Conservation (phyloP, 1,140 invertebrate species). For the Doryteuthis pealeii region DNA sequence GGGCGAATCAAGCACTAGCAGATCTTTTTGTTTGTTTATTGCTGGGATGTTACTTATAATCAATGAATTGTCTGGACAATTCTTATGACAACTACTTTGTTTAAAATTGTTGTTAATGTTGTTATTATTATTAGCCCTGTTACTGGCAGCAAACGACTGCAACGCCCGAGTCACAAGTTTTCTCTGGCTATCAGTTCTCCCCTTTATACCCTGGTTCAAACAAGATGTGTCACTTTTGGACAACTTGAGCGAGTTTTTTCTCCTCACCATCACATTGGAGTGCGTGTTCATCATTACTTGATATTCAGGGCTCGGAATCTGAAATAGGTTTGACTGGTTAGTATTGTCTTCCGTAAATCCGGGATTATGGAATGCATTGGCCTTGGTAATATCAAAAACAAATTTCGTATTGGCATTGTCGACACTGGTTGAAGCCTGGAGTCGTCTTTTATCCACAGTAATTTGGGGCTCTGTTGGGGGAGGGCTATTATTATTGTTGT, state of each 20-base stretch:
- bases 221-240: not conserved
- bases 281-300: slow-evolving; percentile 4
- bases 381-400: not conserved
- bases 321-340: not conserved
- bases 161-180: not conserved
- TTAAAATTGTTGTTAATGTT: not conserved
- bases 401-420: not conserved
- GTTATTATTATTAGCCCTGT: not conserved
- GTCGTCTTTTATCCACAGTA: not conserved
- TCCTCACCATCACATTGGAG: not conserved
- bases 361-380: not conserved
- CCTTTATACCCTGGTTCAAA: not conserved
- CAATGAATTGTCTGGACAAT: not conserved
- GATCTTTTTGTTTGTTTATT: not conserved
- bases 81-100: not conserved
- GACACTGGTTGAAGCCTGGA: not conserved
- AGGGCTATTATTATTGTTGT: not conserved
- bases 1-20: not conserved
- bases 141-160: not conserved
- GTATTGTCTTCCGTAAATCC: not conserved
- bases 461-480: not conserved
- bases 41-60: slow-evolving; percentile 3
- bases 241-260: not conserved
- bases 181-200: not conserved
- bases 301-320: not conserved